These are phyloP conservation scores for Campodea augens DNA, from an alignment of 1,140 invertebrate genomes.

Conservation along the genomic window DNA sequence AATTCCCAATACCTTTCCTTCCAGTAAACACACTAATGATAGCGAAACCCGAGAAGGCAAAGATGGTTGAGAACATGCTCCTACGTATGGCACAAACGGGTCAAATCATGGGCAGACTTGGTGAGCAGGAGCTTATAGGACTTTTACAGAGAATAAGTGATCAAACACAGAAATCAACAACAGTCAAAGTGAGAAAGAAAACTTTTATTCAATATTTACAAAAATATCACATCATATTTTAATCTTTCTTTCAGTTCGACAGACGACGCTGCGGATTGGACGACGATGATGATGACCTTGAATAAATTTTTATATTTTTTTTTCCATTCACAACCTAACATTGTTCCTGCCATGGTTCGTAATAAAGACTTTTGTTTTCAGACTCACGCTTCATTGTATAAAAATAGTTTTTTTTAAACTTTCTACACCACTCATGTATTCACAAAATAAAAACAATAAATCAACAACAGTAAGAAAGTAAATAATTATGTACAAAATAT, in stretches of 20 bases:
- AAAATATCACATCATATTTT: too few relatives aligned
- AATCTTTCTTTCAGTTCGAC: slow-evolving; percentile 25
- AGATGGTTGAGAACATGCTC: slow-evolving; percentile 34
- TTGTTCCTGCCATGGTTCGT: too few relatives aligned
- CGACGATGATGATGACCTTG: slow-evolving; percentile 22
- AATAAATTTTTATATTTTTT: too few relatives aligned
- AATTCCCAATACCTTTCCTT: too few relatives aligned
- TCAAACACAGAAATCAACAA: slow-evolving; percentile 25
- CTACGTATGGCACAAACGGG: slow-evolving; percentile 34
- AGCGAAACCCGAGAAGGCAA: slow-evolving; percentile 39
- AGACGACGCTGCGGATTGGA: slow-evolving; percentile 25
- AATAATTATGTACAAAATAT: too few relatives aligned
- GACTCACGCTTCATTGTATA: too few relatives aligned
- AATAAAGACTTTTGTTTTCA: too few relatives aligned
- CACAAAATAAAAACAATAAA: too few relatives aligned
- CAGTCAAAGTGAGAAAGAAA: slow-evolving; percentile 26
- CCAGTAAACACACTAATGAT: slow-evolving; percentile 35
- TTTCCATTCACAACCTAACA: too few relatives aligned
- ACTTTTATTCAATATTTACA: background rate
- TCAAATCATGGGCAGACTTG: slow-evolving; percentile 24
- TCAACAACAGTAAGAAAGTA: too few relatives aligned
- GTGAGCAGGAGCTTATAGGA: slow-evolving; percentile 27
- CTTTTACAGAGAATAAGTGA: slow-evolving; percentile 29
- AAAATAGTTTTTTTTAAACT: too few relatives aligned
- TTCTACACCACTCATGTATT: too few relatives aligned